Evolutionary conservation across 2,797 vertebrate genomes (phyloP), one percentile per base, ranked within the genome.

Genomic region (Cygnus olor): DNA sequence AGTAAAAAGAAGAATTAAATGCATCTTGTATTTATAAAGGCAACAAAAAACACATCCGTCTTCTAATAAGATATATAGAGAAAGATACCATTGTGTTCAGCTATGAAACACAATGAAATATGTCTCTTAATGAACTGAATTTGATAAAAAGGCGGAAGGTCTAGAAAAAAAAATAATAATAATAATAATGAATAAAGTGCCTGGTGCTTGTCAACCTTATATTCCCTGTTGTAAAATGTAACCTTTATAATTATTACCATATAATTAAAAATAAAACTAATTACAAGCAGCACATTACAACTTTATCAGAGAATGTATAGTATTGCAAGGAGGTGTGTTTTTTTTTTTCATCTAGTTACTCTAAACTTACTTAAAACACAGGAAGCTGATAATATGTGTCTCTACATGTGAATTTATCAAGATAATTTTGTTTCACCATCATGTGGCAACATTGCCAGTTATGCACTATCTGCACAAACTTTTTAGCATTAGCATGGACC

Each of bases 251-350:
- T 70, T 38, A 93, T 95, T 96, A 84, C 22, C 13, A 77, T 45
- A 6, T 90, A 96, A 73, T 91, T 94, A 96, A 96, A 86, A 56
- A 88, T 76, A 94, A 90, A 89, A 84, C 68, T 93, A 94, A 94
- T 92, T 93, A 60, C 63, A 91, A 88, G 76, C 77, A 81, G 47
- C 19, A 70, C 19, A 77, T 88, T 94, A 74, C 24, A 51, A 51
- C 49, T 51, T 51, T 27, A 25, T 14, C 49, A 51, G 49, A 51
- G 49, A 25, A 51, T 51, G 49, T 51, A 51, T 8, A 51, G 22
- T 49, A 49, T 49, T 49, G 47, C 47, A 49, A 49, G 49, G 49
- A 51, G 24, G 49, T 88, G 27, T 8, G 18, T 95, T 72, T 38
- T 30, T 30, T 73, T 77, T 91, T 86, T 90, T 78, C 36, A 79